phyloP scores from a whole-genome alignment of 2,888 invertebrate species.

The Heliconius ethilla region DNA sequence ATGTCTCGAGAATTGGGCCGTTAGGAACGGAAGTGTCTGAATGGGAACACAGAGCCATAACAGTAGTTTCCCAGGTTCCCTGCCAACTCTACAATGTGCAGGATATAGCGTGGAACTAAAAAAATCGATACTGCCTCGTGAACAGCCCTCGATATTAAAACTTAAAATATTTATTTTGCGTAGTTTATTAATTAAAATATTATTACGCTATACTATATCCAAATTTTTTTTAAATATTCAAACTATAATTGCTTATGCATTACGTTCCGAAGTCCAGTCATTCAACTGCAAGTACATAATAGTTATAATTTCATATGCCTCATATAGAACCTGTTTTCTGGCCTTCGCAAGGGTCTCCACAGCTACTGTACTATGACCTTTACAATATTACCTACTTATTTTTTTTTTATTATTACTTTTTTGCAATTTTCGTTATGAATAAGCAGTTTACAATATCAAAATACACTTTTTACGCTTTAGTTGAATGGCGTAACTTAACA shows the following conservation, averaged over 20 bases:
- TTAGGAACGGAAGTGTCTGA: background rate
- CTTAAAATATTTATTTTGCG: background rate
- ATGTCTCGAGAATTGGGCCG: background rate
- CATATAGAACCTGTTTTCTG: conserved; percentile 62
- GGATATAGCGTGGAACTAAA: background rate
- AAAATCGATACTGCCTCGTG: background rate
- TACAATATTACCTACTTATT: background rate
- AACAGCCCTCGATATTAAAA: too few species aligned
- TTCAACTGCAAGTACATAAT: conserved; percentile 53
- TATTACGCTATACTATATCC: background rate
- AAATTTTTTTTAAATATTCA: background rate
- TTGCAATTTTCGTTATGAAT: background rate
- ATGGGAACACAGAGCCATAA: background rate
- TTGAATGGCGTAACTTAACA: background rate
- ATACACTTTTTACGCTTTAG: background rate
- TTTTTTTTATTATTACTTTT: background rate
- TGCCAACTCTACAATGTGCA: background rate
- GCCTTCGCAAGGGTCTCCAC: conserved; percentile 59
- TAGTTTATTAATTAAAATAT: background rate
- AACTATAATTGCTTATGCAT: conserved; percentile 13
- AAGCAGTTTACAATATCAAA: background rate
- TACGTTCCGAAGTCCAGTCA: conserved; percentile 23
- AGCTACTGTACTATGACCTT: conserved; percentile 15
- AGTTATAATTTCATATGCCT: conserved; percentile 54
- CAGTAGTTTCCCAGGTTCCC: background rate